Conservation (phyloP, 2,113 vertebrate genomes). For the Sisor rabdophorus region DNA sequence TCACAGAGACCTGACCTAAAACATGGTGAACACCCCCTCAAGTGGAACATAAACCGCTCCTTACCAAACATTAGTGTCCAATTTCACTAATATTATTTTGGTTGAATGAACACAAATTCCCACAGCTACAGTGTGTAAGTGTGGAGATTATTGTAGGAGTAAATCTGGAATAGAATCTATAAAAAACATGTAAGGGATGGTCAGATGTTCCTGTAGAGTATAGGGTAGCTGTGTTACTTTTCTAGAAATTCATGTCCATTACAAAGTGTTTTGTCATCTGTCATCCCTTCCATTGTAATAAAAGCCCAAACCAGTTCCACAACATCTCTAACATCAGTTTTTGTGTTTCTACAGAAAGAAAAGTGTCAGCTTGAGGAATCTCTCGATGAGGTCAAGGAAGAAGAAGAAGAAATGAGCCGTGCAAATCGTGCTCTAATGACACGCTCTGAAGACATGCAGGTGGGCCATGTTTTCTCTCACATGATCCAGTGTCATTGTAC, state of each 20-base stretch:
- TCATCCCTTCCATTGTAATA: not conserved
- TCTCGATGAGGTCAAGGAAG: conserved; percentile 70
- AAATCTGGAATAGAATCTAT: too few species aligned
- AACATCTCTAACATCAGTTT: not conserved
- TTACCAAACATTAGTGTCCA: too few species aligned
- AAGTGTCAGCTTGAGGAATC: conserved; percentile 75
- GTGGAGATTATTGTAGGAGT: too few species aligned
- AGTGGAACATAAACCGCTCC: too few species aligned
- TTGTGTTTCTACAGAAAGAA: conserved; percentile 70
- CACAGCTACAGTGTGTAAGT: too few species aligned
- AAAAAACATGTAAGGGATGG: too few species aligned
- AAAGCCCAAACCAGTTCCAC: not conserved
- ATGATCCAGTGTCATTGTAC: not conserved
- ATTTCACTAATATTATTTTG: too few species aligned
- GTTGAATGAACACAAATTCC: too few species aligned
- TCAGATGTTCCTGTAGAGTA: too few species aligned
- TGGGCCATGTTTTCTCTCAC: conserved; percentile 47
- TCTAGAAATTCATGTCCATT: not conserved
- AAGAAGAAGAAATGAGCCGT: conserved; percentile 72
- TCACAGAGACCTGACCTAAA: too few species aligned
- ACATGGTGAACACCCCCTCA: too few species aligned
- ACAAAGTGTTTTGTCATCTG: not conserved
- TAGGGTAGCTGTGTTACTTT: too few species aligned
- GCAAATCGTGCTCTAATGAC: conserved; percentile 73
- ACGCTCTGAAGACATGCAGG: conserved; percentile 80